Conservation (phyloP, 2,113 vertebrate species). For the Uria aalge region DNA sequence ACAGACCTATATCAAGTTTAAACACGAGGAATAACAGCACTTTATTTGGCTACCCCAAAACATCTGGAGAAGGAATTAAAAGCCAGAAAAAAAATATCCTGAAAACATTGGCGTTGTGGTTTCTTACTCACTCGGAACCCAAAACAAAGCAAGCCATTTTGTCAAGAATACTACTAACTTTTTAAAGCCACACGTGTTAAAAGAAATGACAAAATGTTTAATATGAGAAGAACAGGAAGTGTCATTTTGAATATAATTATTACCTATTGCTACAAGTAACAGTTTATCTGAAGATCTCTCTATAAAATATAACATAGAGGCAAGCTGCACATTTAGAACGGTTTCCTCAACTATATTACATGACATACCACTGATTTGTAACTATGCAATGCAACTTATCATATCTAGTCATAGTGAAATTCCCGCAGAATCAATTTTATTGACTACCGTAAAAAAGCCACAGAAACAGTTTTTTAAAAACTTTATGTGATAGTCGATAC, state of each 20-base stretch:
- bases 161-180: neutral
- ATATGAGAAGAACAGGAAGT: neutral
- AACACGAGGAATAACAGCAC: neutral
- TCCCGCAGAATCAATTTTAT: neutral
- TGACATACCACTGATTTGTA: neutral
- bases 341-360: neutral
- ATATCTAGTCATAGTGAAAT: neutral
- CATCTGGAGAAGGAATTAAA: neutral
- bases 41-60: neutral
- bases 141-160: neutral
- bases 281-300: neutral
- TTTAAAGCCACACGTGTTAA: neutral
- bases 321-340: neutral
- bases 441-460: neutral
- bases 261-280: neutral
- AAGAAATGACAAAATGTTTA: neutral
- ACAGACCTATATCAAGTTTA: neutral
- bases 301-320: neutral
- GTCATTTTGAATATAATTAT: neutral
- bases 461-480: neutral
- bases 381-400: neutral
- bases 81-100: neutral
- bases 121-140: neutral
- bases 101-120: neutral
- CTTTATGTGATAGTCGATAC: neutral